A percentile compares a stretch with the other conserved stretches of the same genome.
phyloP scores from a whole-genome alignment of 2,888 invertebrate genomes.

The Watsonalla binaria region DNA sequence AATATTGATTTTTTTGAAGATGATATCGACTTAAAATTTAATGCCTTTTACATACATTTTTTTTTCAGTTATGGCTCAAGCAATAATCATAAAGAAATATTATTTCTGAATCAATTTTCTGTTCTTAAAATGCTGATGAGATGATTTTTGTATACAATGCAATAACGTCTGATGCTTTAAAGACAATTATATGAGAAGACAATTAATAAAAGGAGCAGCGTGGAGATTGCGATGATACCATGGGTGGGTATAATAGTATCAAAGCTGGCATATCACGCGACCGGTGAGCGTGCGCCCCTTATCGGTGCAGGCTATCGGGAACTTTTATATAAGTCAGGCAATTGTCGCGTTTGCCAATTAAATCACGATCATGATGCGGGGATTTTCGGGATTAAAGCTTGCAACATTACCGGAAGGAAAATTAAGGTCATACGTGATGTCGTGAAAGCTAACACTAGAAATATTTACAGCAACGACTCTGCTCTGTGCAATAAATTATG shows the following conservation, averaged over 20 bases:
- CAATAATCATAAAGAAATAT: no score
- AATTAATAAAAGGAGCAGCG: conserved; percentile 28
- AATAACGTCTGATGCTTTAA: conserved; percentile 11
- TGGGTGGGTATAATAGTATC: conserved; percentile 14
- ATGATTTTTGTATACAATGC: no score
- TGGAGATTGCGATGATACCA: conserved; percentile 39
- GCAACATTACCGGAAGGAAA: no score
- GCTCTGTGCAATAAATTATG: no score
- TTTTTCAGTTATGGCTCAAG: no score
- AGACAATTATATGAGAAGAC: conserved; percentile 40
- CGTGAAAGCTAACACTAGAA: no score
- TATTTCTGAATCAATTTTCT: no score
- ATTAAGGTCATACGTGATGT: no score
- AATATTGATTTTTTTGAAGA: conserved; percentile 28
- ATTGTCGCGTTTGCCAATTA: conserved; percentile 21
- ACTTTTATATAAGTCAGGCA: conserved; percentile 12
- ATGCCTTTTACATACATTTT: no score
- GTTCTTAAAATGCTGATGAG: no score
- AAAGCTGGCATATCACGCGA: conserved; percentile 64
- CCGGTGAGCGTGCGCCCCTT: conserved; percentile 33
- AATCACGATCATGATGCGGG: conserved; percentile 4
- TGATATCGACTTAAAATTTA: no score
- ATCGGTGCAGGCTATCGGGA: conserved; percentile 17
- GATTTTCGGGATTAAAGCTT: background rate
- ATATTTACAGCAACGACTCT: no score